These are phyloP conservation scores for Herpailurus yagouaroundi DNA, from an alignment of 2,113 vertebrate species.

Conservation along the genomic window DNA sequence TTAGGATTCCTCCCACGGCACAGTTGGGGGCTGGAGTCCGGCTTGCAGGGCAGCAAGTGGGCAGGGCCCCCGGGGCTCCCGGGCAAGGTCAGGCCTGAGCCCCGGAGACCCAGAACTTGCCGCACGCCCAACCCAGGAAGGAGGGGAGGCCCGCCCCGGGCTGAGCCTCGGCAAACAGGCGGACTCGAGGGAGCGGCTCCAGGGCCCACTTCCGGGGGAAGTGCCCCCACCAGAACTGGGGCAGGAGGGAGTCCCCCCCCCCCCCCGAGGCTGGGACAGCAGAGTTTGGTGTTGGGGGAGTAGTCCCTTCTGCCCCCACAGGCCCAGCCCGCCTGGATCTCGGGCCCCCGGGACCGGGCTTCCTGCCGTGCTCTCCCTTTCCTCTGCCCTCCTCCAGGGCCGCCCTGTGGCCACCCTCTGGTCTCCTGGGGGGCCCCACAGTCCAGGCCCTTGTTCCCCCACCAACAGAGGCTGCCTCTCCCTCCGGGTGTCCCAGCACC, in stretches of 20 bases:
- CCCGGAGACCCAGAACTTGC: not conserved
- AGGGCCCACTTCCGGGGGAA: not conserved
- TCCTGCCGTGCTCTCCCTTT: not conserved
- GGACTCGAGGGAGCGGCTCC: accelerated
- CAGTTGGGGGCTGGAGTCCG: not conserved
- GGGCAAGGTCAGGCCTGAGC: not conserved
- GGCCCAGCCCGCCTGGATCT: not conserved
- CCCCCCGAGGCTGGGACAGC: not conserved
- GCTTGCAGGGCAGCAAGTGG: not conserved
- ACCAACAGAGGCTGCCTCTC: not conserved
- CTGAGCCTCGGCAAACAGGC: not conserved
- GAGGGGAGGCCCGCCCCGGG: not conserved
- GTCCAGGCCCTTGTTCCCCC: not conserved
- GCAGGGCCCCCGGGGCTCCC: not conserved
- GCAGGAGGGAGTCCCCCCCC: not conserved
- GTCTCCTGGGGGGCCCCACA: not conserved
- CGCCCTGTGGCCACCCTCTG: not conserved
- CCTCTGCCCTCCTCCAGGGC: not conserved
- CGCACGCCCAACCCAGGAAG: not conserved
- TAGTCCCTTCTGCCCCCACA: not conserved
- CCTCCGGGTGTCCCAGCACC: not conserved
- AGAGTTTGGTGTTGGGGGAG: not conserved
- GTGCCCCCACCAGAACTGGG: not conserved
- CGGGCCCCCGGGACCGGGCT: not conserved
- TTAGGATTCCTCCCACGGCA: conserved; percentile 6